Evolutionary conservation across 2,797 vertebrate species (phyloP).

Genomic region (Rhinogobio ventralis): DNA sequence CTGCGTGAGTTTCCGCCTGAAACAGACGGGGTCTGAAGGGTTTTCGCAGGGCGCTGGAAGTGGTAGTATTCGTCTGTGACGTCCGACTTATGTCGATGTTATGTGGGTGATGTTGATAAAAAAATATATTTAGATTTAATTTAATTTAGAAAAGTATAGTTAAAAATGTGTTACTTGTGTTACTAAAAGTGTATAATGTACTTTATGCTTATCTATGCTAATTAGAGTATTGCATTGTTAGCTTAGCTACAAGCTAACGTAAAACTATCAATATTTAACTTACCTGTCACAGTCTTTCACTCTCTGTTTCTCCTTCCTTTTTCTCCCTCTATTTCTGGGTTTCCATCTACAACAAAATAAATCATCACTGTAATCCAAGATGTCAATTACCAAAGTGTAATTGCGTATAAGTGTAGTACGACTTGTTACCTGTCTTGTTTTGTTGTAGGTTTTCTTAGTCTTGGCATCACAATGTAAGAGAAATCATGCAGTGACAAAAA

Average conservation of each 20-base stretch:
- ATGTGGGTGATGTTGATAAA: too few relatives aligned
- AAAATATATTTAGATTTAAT: background rate
- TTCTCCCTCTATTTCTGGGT: slow-evolving; percentile 85
- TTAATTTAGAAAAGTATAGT: background rate
- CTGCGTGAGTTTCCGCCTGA: too few relatives aligned
- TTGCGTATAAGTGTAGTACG: background rate
- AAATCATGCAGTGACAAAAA: slow-evolving; percentile 11
- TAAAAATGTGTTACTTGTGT: background rate
- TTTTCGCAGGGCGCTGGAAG: too few relatives aligned
- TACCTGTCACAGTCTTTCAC: slow-evolving; percentile 88
- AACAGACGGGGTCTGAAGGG: too few relatives aligned
- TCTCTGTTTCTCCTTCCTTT: slow-evolving; percentile 87
- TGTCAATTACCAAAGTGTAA: background rate
- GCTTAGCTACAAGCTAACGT: background rate
- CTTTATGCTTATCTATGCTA: background rate
- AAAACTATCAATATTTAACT: slow-evolving; percentile 60
- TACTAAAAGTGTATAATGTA: background rate
- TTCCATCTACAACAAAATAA: slow-evolving; percentile 79
- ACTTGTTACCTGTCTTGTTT: slow-evolving; percentile 57
- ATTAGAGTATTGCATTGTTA: background rate
- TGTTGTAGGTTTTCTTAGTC: slow-evolving; percentile 50
- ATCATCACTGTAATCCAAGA: slow-evolving; percentile 10
- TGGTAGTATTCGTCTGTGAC: too few relatives aligned
- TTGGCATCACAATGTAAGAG: slow-evolving; percentile 41
- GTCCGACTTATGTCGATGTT: too few relatives aligned